Evolutionary conservation across 64 coral and sea anemone species (phyloP), one percentile per base, ranked within the genome.

Genomic region (Acropora yongei): DNA sequence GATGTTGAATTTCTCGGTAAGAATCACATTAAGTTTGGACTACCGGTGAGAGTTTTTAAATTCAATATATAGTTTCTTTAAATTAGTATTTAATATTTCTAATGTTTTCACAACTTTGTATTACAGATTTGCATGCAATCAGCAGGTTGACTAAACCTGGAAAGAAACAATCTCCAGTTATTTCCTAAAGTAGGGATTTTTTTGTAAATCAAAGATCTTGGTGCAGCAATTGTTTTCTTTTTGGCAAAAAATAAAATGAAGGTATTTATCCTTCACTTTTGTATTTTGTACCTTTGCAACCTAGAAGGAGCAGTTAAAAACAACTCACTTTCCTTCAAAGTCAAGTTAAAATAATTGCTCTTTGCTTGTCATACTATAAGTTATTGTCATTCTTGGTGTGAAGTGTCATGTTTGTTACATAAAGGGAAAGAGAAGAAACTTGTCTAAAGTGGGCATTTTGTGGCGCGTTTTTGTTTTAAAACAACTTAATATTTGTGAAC

Each of bases 1-100:
- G 47, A n/a, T 80, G 66, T 90, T 72, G 43, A 90, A 49, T 90
- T 90, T 79, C 49, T 76, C 44, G 86, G 86, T 88, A 88, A 88
- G 39, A 76, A 76, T 76, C 41, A 44, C 4, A 8, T 76, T 76
- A 4, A 17, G 2, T 42, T 74, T 43, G 71, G 71, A 74, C n/a
- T 74, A 41, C 16, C 3, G 30, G 30, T 30, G 30, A 30, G 30
- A 30, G 30, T 30, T 30, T 30, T 30, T 30, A 30, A 30, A 30
- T 30, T 30, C 30, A 30, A 30, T 30, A 30, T 30, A 30, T 30
- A 30, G 30, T 30, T 30, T 42, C 11, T 76, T 76, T 5, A 76
- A 41, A 2, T 76, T 13, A 63, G 4, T 9, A 74, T 3, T 74
- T 74, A 42, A 74, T 40, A 1, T 44, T 44, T 41, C 45, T 43